phyloP scores from a whole-genome alignment of 37 sponge, comb jelly and placozoan genomes.

The Eunapius fragilis region DNA sequence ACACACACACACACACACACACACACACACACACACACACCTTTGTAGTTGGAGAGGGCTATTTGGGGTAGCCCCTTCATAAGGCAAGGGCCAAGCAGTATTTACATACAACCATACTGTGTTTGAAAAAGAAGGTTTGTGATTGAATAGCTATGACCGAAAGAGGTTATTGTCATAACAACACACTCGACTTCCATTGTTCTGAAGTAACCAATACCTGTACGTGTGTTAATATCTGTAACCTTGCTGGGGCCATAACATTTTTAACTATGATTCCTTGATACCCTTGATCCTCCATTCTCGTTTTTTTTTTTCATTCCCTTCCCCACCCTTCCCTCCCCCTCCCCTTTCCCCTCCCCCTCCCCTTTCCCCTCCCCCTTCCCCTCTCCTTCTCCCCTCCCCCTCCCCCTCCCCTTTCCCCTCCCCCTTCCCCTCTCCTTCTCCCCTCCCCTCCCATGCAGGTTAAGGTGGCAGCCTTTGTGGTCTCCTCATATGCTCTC shows the following conservation, averaged over 20 bases:
- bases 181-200: too few relatives aligned
- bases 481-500: conserved; percentile 56
- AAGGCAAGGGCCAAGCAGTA: too few relatives aligned
- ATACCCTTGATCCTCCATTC: neutral
- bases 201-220: too few relatives aligned
- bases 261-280: neutral
- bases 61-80: too few relatives aligned
- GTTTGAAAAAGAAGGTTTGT: too few relatives aligned
- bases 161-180: too few relatives aligned
- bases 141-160: too few relatives aligned
- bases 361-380: neutral
- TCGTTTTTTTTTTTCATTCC: neutral
- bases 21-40: conserved; percentile 13
- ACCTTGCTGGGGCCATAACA: neutral
- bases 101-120: too few relatives aligned
- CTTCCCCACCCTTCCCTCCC: neutral
- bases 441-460: neutral
- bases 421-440: neutral
- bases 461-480: conserved; percentile 71
- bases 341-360: neutral
- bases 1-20: conserved; percentile 23
- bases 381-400: neutral
- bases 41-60: too few relatives aligned
- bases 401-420: neutral
- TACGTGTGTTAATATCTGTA: too few relatives aligned